Conservation (phyloP, 2,888 invertebrate genomes). For the Exocentrus adspersus region DNA sequence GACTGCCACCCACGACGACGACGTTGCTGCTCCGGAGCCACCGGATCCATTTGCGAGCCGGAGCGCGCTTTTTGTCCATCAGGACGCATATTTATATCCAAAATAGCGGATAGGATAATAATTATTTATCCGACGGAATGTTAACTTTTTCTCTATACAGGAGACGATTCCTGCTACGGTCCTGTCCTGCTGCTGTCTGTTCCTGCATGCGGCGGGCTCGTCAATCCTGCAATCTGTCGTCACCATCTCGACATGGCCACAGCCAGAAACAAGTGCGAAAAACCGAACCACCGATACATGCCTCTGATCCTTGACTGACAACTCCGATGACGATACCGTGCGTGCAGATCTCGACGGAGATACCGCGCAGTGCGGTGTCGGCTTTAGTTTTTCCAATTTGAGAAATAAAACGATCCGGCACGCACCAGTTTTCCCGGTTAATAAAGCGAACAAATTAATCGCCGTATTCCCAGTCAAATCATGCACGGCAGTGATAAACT, state of each 20-base stretch:
- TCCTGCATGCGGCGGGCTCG: slow-evolving; percentile 50
- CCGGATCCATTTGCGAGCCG: slow-evolving; percentile 39
- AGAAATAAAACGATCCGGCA: background rate
- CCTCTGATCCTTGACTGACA: slow-evolving; percentile 46
- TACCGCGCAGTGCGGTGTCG: too few relatives aligned
- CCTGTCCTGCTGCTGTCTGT: slow-evolving; percentile 14
- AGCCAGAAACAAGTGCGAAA: slow-evolving; percentile 59
- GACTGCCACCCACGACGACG: slow-evolving; percentile 45
- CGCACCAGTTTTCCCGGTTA: slow-evolving; percentile 31
- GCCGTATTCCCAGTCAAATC: slow-evolving; percentile 51
- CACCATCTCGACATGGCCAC: slow-evolving; percentile 62
- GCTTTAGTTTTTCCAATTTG: too few relatives aligned
- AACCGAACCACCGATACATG: slow-evolving; percentile 50
- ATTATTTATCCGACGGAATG: too few relatives aligned
- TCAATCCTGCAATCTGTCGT: slow-evolving; percentile 60
- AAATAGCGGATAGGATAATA: too few relatives aligned
- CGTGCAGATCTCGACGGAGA: too few relatives aligned
- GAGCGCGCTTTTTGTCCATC: slow-evolving; percentile 20
- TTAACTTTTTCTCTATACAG: too few relatives aligned
- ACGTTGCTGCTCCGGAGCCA: slow-evolving; percentile 30
- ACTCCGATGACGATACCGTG: slow-evolving; percentile 40
- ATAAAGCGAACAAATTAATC: slow-evolving; percentile 51
- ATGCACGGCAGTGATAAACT: slow-evolving; percentile 52
- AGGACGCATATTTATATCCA: too few relatives aligned
- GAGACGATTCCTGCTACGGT: too few relatives aligned